Evolutionary conservation across 2,797 vertebrate species (phyloP).

Genomic region (Poecilia picta): DNA sequence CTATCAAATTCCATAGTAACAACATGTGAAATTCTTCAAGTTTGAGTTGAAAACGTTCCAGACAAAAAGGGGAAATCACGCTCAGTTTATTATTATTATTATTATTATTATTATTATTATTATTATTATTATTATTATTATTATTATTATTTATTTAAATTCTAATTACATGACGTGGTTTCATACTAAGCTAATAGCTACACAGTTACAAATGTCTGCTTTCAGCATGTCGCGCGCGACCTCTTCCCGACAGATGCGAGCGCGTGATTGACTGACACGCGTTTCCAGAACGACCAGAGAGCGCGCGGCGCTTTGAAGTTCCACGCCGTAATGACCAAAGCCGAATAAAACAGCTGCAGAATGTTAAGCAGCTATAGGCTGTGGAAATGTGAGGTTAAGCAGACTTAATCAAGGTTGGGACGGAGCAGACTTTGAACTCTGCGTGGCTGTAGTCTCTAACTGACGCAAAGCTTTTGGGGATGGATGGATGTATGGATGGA

Average conservation of each 20-base stretch:
- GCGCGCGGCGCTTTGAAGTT: constrained; percentile 83
- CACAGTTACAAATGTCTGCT: background rate
- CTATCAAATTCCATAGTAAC: background rate
- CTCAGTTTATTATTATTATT: background rate
- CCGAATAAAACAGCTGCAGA: constrained; percentile 83
- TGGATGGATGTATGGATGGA: constrained; percentile 71
- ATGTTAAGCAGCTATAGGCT: constrained; percentile 78
- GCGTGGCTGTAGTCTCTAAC: constrained; percentile 79
- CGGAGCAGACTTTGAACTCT: constrained; percentile 79
- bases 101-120: too few species aligned
- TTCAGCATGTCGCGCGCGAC: background rate
- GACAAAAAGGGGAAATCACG: background rate
- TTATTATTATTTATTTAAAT: too few species aligned
- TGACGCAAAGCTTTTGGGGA: constrained; percentile 72
- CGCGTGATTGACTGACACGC: constrained; percentile 76
- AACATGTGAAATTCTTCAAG: background rate
- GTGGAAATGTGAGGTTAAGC: constrained; percentile 81
- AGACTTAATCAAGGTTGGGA: constrained; percentile 81
- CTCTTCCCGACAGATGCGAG: constrained; percentile 6
- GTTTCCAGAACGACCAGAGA: constrained; percentile 78
- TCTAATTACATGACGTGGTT: background rate
- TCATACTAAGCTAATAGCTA: background rate
- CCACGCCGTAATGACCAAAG: constrained; percentile 82
- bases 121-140: background rate
- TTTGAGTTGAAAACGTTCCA: background rate